A percentile compares a stretch with the other conserved stretches of the same genome.
Conservation (phyloP, 1,140 invertebrate species). For the Trachymyrmex septentrionalis region DNA sequence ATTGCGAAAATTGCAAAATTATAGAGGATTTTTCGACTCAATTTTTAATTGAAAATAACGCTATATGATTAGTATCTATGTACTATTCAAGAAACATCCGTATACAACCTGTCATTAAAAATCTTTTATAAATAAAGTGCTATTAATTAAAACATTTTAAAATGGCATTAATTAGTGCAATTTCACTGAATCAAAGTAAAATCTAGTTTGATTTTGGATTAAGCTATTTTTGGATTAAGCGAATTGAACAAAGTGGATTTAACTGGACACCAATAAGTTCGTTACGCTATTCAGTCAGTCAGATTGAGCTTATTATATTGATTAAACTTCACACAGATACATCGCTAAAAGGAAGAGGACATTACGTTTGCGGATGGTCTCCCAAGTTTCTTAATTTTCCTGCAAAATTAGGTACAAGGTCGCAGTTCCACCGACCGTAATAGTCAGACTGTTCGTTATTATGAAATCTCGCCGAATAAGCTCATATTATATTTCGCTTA, state of each 20-base stretch:
- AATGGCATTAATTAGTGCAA: background rate
- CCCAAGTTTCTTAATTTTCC: slow-evolving; percentile 11
- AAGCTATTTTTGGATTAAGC: background rate
- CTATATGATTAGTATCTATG: no score
- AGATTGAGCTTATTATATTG: slow-evolving; percentile 8
- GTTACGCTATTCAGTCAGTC: background rate
- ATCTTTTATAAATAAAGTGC: background rate
- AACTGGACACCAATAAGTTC: background rate
- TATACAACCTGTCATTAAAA: background rate
- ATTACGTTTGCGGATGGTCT: background rate
- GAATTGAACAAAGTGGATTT: background rate
- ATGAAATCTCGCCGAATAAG: slow-evolving; percentile 3
- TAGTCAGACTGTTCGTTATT: background rate
- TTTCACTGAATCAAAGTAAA: slow-evolving; percentile 11
- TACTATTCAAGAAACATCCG: no score
- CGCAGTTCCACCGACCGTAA: background rate
- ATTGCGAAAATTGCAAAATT: no score
- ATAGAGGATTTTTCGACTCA: no score
- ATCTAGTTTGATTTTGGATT: background rate
- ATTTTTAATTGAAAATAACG: no score
- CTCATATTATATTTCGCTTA: background rate
- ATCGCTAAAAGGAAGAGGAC: background rate
- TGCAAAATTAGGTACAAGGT: slow-evolving; percentile 7
- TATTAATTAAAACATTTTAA: background rate
- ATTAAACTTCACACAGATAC: background rate